Conservation (phyloP, 2,797 vertebrate genomes). For the Poecilia picta region DNA sequence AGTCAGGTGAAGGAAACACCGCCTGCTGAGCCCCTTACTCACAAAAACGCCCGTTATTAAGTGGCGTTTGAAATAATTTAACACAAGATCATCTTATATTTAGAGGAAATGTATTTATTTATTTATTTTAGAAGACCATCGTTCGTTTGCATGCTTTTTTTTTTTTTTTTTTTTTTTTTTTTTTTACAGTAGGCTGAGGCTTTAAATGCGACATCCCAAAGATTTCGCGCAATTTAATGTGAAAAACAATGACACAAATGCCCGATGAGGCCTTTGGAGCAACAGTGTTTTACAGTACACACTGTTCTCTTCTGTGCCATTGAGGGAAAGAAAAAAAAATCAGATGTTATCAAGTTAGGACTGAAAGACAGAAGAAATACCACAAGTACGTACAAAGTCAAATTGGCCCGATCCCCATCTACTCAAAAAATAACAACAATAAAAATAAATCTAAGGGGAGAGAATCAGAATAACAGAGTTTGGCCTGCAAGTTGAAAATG, state of each 20-base stretch:
- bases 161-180: too few species aligned
- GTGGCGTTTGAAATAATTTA: neutral
- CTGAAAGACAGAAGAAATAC: neutral
- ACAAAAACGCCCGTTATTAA: neutral
- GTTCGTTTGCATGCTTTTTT: conserved; percentile 2
- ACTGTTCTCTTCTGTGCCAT: neutral
- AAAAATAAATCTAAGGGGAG: neutral
- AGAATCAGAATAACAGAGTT: neutral
- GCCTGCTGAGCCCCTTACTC: neutral
- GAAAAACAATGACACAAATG: neutral
- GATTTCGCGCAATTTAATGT: neutral
- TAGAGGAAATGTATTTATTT: conserved; percentile 16
- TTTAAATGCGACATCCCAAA: neutral
- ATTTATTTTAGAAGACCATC: conserved; percentile 3
- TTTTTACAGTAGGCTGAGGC: neutral
- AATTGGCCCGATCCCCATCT: neutral
- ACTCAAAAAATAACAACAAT: too few species aligned
- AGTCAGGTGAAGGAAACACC: conserved; percentile 13
- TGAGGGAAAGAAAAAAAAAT: neutral
- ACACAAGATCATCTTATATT: conserved; percentile 21
- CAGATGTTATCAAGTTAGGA: neutral
- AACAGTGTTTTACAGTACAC: neutral
- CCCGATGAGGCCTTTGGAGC: neutral
- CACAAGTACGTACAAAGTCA: neutral
- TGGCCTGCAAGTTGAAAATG: neutral